Percentiles rank a stretch among this genome's conserved stretches.
Evolutionary conservation across 2,888 invertebrate species (phyloP).

Genomic region (Teleogryllus oceanicus): DNA sequence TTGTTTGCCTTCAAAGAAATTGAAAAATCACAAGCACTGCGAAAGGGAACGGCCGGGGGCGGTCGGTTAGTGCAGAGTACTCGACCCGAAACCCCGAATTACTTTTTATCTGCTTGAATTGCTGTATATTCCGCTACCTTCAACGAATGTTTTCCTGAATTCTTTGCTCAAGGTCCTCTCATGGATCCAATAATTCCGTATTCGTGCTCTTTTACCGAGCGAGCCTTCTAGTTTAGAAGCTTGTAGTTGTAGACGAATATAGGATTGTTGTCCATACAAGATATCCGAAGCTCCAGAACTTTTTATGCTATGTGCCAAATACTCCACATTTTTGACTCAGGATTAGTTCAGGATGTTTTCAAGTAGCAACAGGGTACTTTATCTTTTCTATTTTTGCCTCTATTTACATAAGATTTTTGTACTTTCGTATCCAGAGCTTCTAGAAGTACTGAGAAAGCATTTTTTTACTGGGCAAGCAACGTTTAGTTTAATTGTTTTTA

Average conservation of each 20-base stretch:
- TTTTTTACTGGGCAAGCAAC: too few relatives aligned
- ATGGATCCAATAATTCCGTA: not conserved
- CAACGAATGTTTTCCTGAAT: not conserved
- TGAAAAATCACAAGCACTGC: too few relatives aligned
- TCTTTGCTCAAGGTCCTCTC: not conserved
- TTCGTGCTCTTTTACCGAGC: not conserved
- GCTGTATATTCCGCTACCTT: too few relatives aligned
- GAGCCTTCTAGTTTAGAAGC: too few relatives aligned
- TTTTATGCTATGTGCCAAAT: not conserved
- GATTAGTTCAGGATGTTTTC: not conserved
- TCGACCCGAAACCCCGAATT: too few relatives aligned
- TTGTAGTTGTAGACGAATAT: not conserved
- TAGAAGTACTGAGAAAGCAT: too few relatives aligned
- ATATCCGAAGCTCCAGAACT: not conserved
- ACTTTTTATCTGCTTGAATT: too few relatives aligned
- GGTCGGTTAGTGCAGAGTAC: too few relatives aligned
- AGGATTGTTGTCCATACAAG: not conserved
- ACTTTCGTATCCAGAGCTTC: not conserved
- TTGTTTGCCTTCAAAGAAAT: too few relatives aligned
- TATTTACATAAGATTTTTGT: not conserved
- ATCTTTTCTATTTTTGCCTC: too few relatives aligned
- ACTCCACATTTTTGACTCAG: not conserved
- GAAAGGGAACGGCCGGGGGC: too few relatives aligned
- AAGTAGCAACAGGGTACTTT: not conserved
- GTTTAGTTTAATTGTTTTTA: not conserved